Base-by-base conservation (phyloP, 2,113 vertebrate genomes). In the Callipepla californica region DNA sequence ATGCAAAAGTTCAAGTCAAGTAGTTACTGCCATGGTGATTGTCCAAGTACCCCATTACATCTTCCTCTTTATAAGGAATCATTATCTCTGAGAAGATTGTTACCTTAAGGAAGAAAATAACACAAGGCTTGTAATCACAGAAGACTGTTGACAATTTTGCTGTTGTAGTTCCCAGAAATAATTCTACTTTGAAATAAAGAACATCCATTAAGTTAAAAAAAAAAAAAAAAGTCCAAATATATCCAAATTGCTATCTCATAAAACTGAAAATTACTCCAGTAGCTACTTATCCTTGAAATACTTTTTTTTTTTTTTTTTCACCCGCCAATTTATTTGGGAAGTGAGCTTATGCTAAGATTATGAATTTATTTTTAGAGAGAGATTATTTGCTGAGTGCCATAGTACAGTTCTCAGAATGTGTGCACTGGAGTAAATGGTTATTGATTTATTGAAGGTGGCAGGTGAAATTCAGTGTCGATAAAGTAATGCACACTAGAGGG, bases 361-460 rank as follows among this genome's bases (percentile, higher is more conserved):
- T 80, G 40, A 45, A 77, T 77, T 74, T 67, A 72, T 48, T n/a
- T 20, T 28, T 57, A 44, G 30, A 65, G 36, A 45, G 28, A 25
- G 16, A 48, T 83, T 88, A 34, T 61, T 76, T 90, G 11, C 67
- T 80, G 65, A 30, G 32, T 82, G 34, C 53, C 85, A 1, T 62
- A 42, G 38, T 72, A 51, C 18, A 51, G 14, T 76, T 81, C 51
- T 84, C 32, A 68, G 48, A 59, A 50, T 34, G 40, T 40, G 42
- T 78, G 61, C 25, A 65, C 19, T 40, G 34, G 30, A 85, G 18
- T 74, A 47, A 89, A 68, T 61, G 20, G 55, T 70, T 94, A 58
- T 80, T 61, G 88, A 8, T 94, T 93, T 85, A 91, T 86, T 88
- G 75, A 93, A 48, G 40, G 25, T 95, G 80, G 32, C 90, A 90